Base-by-base conservation (phyloP, 2,888 invertebrate species). In the Phanerotoma sp. region DNA sequence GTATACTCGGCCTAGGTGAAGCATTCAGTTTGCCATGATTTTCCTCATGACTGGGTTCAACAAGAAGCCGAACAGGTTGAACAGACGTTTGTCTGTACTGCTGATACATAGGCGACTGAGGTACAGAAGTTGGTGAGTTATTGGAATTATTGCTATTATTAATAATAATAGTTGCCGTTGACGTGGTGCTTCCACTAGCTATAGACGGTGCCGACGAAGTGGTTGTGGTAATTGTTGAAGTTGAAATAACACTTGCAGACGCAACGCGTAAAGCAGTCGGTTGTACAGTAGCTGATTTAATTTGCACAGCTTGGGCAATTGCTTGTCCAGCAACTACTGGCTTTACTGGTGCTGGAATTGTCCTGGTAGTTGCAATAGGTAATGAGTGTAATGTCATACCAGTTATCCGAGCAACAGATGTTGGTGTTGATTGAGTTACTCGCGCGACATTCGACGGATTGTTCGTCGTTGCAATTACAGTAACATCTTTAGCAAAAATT, bases 1-100 rank as follows among this genome's bases (percentile, higher is more conserved):
- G 79, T 79, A 96, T 90, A 69, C 91, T 90, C 1, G 93, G 92
- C 60, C 93, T 78, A 1, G 91, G 90, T 15, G 89, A 84, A 6
- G 85, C 82, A 50, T 84, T 82, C 1, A 73, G 82, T 62, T 77
- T 77, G 7, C 67, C 65, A 48, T 73, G 72, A 3, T 70, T 68
- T 57, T 77, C 76, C 38, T 77, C 77, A 30, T 74, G 76, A 15
- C 59, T 56, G 30, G 74, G 71, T 38, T 77, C 77, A 6, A 76
- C 75, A n/a, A 77, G 63, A 37, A 77, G 61, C 52, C 77, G 66
- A 9, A 77, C 73, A n/a, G 77, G 75, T 48, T 74, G 74, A 18
- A 72, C 70, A 2, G 72, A 60, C 3, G 72, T 58, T 57, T 72
- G 75, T 18, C 76, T 70, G 60, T 74, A 77, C 53, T 73, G 77